Evolutionary conservation across 1,140 invertebrate species (phyloP), one percentile per base, ranked within the genome.

Genomic region (Drosophila rufa): DNA sequence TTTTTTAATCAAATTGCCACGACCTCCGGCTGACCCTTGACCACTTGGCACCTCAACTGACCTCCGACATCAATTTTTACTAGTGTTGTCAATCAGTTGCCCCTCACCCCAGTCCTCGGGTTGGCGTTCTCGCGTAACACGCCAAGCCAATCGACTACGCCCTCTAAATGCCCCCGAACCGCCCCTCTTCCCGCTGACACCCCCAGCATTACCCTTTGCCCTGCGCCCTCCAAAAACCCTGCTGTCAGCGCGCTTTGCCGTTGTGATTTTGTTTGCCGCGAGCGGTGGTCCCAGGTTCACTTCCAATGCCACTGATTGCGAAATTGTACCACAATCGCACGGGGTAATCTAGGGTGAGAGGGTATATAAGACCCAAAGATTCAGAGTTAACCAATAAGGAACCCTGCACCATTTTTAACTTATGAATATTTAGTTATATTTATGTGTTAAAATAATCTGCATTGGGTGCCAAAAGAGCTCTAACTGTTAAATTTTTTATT

Each of bases 31-130:
- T 68, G 58, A 66, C 75, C 56, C n/a, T 38, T 65, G 68, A 17
- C 46, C 33, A 36, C 33, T 36, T 9, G 2, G 33, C 33, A 36
- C 64, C 46, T 55, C 60, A 56, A 9, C 42, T 51, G 50, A 40
- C 30, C 27, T 25, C 59, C 17, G 40, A 56, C 80, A 89, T 75
- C 65, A 75, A 82, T 87, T 82, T 87, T 55, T 80, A 68, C 55
- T 50, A 33, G 47, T 40, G 38, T 17, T 82, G 69, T 82, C 83
- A 71, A 89, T 89, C 83, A 78, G 71, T 51, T n/a, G 47, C 25
- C 12, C 22, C 51, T 47, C 51, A 38, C 66, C 47, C 45, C 45
- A 25, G 64, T 22, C 25, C 67, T 30, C 6, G 5, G 30, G 40
- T 80, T 77, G 12, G 55, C 43, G 25, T 56, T 48, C 46, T 62